Percentiles rank a stretch among this genome's conserved stretches.
Evolutionary conservation across 2,113 vertebrate species (phyloP).

Genomic region (Ibidorhyncha struthersii): DNA sequence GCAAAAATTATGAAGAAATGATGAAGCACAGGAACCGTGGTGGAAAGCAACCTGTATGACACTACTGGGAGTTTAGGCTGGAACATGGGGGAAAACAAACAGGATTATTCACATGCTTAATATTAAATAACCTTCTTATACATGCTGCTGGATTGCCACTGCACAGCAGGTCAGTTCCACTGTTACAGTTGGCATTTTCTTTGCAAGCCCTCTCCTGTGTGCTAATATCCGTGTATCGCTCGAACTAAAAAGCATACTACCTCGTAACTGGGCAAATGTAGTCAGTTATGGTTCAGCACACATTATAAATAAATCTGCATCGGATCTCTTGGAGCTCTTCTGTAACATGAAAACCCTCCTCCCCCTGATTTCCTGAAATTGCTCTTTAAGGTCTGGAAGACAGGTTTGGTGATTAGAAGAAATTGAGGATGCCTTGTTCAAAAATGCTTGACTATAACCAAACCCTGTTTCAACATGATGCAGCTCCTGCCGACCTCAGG

Average conservation of each 20-base stretch:
- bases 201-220: not conserved
- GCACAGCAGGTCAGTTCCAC: not conserved
- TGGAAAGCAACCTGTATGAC: not conserved
- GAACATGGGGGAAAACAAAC: not conserved
- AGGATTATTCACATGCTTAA: not conserved
- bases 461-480: too few relatives aligned
- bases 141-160: not conserved
- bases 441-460: not conserved
- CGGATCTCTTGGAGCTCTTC: not conserved
- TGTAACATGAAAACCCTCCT: not conserved
- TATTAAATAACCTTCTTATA: not conserved
- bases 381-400: not conserved
- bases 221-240: not conserved
- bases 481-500: not conserved
- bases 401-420: not conserved
- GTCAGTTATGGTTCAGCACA: not conserved
- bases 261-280: not conserved
- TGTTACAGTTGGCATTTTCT: not conserved
- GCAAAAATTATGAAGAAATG: not conserved
- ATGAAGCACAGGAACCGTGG: not conserved
- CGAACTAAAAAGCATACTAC: not conserved
- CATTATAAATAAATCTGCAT: not conserved
- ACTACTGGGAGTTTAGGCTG: not conserved
- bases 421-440: not conserved
- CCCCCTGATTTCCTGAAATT: not conserved